Evolutionary conservation across 2,113 vertebrate genomes (phyloP).

Genomic region (Crotophaga sulcirostris): DNA sequence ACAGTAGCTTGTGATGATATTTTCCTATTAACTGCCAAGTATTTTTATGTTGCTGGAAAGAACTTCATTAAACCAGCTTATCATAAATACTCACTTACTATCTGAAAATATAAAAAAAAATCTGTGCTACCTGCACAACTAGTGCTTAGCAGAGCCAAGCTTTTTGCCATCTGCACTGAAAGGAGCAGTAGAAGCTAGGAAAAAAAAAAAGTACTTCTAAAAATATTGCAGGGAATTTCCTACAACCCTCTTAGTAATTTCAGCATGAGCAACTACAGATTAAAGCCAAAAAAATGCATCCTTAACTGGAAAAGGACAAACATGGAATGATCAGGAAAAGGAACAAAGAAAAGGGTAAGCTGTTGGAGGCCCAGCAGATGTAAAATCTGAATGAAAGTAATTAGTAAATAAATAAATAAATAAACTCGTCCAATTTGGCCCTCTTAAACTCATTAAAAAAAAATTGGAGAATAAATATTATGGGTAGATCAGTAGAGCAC

Average conservation of each 20-base stretch:
- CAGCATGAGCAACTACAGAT: neutral
- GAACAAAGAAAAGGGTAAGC: neutral
- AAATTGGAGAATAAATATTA: constrained; percentile 25
- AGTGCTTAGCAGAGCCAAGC: neutral
- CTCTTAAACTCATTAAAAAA: neutral
- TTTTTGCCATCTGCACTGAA: neutral
- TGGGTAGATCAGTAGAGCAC: neutral
- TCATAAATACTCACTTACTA: neutral
- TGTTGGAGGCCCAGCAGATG: neutral
- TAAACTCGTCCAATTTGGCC: neutral
- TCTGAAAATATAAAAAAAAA: neutral
- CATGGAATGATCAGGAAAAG: neutral
- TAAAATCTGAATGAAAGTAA: neutral
- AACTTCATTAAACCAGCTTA: neutral
- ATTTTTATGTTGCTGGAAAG: neutral
- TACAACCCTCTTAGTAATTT: neutral
- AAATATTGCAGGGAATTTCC: constrained; percentile 23
- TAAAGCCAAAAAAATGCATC: neutral
- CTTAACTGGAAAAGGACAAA: neutral
- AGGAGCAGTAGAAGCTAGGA: neutral
- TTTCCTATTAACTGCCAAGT: neutral
- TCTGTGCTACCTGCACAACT: neutral
- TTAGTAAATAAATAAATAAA: neutral
- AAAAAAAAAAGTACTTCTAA: neutral
- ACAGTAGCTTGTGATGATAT: neutral